Evolutionary conservation across 2,888 invertebrate species (phyloP).

Genomic region (Rhopalosiphum nymphaeae): DNA sequence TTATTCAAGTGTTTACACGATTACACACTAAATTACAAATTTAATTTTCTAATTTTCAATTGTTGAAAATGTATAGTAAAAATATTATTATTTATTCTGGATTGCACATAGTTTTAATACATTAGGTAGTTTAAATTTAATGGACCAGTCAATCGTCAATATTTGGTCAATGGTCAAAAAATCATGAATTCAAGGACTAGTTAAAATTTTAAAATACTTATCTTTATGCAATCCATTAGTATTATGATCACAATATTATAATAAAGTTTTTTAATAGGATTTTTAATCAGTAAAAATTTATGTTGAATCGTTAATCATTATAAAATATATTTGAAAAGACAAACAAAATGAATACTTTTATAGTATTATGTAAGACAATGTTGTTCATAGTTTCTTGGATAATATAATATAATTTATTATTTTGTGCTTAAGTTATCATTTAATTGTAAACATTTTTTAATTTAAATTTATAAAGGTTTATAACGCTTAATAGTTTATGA

Average conservation of each 20-base stretch:
- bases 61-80: slow-evolving; percentile 34
- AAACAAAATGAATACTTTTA: neutral
- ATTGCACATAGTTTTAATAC: neutral
- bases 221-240: neutral
- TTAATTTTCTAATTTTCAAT: slow-evolving; percentile 39
- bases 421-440: slow-evolving; percentile 23
- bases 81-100: slow-evolving; percentile 8
- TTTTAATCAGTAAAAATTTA: slow-evolving; percentile 9
- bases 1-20: slow-evolving; percentile 5
- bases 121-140: neutral
- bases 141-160: neutral
- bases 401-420: neutral
- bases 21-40: neutral
- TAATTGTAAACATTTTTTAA: neutral
- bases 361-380: neutral
- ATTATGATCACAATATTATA: slow-evolving; percentile 33
- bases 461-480: neutral
- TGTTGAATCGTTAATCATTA: slow-evolving; percentile 53
- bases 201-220: neutral
- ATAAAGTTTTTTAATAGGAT: slow-evolving; percentile 43
- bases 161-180: neutral
- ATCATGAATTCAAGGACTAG: neutral
- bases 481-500: neutral
- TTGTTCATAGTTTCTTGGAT: neutral
- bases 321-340: slow-evolving; percentile 25